Evolutionary conservation across 2,888 invertebrate species (phyloP), one percentile per base, ranked within the genome.

Genomic region (Poecilobothrus nobilitatus): DNA sequence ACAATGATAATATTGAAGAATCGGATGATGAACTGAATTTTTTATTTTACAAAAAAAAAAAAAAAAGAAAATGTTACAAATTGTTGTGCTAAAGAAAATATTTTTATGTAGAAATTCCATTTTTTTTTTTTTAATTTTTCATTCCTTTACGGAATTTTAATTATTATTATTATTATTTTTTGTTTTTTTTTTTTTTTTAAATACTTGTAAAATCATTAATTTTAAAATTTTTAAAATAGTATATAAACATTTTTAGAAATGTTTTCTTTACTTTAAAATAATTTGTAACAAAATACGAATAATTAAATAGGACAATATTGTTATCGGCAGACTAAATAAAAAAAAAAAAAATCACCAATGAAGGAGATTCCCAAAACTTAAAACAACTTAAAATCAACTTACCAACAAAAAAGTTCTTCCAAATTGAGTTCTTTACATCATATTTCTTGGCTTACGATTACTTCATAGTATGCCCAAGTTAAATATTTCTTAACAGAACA

Each of bases 371-470:
- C 15, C n/a, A 15, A 53, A 53, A 2, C 7, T 12, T 18, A n/a
- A 15, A 12, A 37, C 5, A 8, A 37, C 34, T 34, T 7, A 34
- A 10, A 1, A 37, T 37, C 8, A 37, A 37, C 37, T 37, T 12
- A 37, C 12, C 12, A 12, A 37, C 5, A 4, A 7, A 37, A 37
- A 37, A 37, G 37, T 37, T 37, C 8, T 12, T 37, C 34, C 8
- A 34, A 34, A 63, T 22, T 7, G 12, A 6, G 53, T 18, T 53
- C 15, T 53, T 53, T 53, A 15, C 53, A 53, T 18, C 53, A 53
- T 27, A 18, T 63, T 63, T 27, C 63, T 63, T 63, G 63, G 63
- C 63, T 63, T 63, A 63, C 63, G 63, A 63, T 27, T 4, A 27
- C 15, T 63, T 27, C 12, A 27, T 63, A 18, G 63, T 63, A 63